phyloP scores from a whole-genome alignment of 2,888 invertebrate species.

The Pammene aurita region DNA sequence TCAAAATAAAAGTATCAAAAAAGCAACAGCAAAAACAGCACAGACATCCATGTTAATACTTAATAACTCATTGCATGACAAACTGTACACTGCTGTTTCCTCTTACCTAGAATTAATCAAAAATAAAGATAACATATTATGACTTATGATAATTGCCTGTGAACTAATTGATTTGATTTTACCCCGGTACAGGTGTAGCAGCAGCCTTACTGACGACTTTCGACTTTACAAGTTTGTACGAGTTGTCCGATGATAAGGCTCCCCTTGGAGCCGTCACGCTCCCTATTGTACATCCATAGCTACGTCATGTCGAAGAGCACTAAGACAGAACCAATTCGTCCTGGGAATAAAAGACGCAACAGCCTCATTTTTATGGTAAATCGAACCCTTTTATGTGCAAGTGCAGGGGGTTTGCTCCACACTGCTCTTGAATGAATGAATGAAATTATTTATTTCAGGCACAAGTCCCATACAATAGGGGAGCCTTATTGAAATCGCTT shows the following conservation, averaged over 20 bases:
- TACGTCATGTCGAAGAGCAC: slow-evolving; percentile 7
- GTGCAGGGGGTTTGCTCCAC: background rate
- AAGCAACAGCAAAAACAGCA: too few species aligned
- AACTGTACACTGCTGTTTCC: too few species aligned
- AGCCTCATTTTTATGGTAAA: slow-evolving; percentile 12
- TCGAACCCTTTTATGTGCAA: background rate
- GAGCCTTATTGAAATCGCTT: too few species aligned
- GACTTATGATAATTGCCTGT: too few species aligned
- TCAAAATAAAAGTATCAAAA: too few species aligned
- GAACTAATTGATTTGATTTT: too few species aligned
- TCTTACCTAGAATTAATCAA: too few species aligned
- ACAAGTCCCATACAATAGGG: too few species aligned
- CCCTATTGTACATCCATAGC: slow-evolving; percentile 43
- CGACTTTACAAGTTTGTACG: slow-evolving; percentile 7
- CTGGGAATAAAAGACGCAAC: background rate
- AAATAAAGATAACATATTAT: too few species aligned
- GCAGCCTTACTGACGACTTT: background rate
- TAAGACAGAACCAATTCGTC: slow-evolving; percentile 3
- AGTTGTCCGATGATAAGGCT: slow-evolving; percentile 21
- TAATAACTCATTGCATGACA: too few species aligned
- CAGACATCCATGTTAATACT: too few species aligned
- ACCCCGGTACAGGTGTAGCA: background rate
- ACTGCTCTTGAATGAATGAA: background rate
- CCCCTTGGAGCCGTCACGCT: slow-evolving; percentile 46
- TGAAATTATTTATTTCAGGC: too few species aligned